phyloP scores from a whole-genome alignment of 2,113 vertebrate species.

The Colossoma macropomum region DNA sequence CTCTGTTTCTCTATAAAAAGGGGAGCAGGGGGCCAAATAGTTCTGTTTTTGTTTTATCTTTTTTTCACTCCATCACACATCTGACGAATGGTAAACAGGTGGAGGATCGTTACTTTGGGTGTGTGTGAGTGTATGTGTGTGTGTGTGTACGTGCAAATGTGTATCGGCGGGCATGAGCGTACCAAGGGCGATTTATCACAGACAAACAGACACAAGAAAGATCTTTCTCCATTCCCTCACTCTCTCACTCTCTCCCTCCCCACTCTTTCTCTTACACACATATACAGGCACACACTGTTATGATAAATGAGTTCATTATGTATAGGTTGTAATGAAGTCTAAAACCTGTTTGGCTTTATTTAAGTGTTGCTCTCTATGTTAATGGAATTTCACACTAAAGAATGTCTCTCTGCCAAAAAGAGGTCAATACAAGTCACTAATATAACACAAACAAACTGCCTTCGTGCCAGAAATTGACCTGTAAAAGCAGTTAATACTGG shows the following conservation, averaged over 20 bases:
- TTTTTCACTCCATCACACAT: slow-evolving; percentile 59
- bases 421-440: slow-evolving; percentile 44
- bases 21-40: slow-evolving; percentile 44
- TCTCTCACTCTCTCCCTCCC: not conserved
- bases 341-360: slow-evolving; percentile 59
- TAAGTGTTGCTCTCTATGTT: slow-evolving; percentile 49
- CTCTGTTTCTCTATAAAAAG: slow-evolving; percentile 35
- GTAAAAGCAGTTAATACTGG: slow-evolving; percentile 24
- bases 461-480: slow-evolving; percentile 25
- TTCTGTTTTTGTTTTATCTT: slow-evolving; percentile 51
- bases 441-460: slow-evolving; percentile 20
- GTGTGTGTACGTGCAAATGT: slow-evolving; percentile 13
- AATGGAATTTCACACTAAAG: slow-evolving; percentile 30
- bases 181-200: slow-evolving; percentile 45
- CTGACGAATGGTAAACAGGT: slow-evolving; percentile 57
- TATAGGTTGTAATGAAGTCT: slow-evolving; percentile 61
- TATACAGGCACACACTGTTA: slow-evolving; percentile 51
- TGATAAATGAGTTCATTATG: slow-evolving; percentile 65
- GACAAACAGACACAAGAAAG: slow-evolving; percentile 47
- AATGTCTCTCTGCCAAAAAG: slow-evolving; percentile 60
- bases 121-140: slow-evolving; percentile 23
- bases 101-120: slow-evolving; percentile 52
- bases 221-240: slow-evolving; percentile 29
- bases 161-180: slow-evolving; percentile 4
- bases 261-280: not conserved